phyloP scores from a whole-genome alignment of 2,888 invertebrate species.

The Leucania comma region DNA sequence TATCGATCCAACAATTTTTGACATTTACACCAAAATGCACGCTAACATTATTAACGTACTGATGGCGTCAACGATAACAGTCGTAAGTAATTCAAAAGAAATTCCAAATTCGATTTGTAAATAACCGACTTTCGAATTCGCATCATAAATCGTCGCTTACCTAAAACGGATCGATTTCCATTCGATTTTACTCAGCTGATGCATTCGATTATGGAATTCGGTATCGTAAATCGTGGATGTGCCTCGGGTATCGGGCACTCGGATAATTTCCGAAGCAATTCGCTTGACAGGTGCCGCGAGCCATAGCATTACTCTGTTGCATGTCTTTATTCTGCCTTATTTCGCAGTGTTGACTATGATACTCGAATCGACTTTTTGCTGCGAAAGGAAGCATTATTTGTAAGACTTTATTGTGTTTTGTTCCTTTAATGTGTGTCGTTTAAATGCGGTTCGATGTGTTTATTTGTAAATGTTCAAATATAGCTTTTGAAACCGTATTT shows the following conservation, averaged over 20 bases:
- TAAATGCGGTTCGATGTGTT: constrained; percentile 47
- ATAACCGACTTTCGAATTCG: constrained; percentile 59
- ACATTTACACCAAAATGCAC: constrained; percentile 39
- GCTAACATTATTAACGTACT: constrained; percentile 34
- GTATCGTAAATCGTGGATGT: constrained; percentile 64
- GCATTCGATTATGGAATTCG: constrained; percentile 68
- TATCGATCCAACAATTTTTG: constrained; percentile 18
- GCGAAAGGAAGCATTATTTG: constrained; percentile 41
- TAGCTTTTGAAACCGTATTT: constrained; percentile 35
- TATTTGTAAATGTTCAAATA: constrained; percentile 40
- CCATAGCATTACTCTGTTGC: constrained; percentile 65
- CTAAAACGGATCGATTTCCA: constrained; percentile 63
- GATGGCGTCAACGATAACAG: constrained; percentile 46
- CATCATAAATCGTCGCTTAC: constrained; percentile 66
- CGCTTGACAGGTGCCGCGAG: constrained; percentile 73
- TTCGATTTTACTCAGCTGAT: constrained; percentile 66
- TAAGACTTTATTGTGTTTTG: constrained; percentile 50
- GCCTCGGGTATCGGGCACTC: constrained; percentile 61
- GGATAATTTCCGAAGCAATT: constrained; percentile 70
- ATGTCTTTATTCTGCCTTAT: constrained; percentile 73
- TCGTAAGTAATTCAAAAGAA: constrained; percentile 51
- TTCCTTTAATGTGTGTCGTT: constrained; percentile 42
- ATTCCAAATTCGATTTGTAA: constrained; percentile 61
- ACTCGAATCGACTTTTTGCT: constrained; percentile 52
- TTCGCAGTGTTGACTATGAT: constrained; percentile 57